phyloP scores from a whole-genome alignment of 2,113 vertebrate genomes.

The Ascaphus truei region DNA sequence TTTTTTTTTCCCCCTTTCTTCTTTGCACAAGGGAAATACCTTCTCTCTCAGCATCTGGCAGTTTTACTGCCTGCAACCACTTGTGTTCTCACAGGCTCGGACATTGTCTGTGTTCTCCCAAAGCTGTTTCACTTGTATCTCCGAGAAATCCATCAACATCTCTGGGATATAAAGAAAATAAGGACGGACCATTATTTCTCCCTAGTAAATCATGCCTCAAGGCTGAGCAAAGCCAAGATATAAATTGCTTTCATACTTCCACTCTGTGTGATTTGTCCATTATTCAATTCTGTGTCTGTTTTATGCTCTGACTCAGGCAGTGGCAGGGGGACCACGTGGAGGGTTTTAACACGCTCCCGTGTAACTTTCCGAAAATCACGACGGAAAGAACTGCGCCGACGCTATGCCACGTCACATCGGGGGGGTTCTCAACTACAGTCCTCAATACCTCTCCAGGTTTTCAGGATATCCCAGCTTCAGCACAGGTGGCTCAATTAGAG shows the following conservation, averaged over 20 bases:
- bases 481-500: too few relatives aligned
- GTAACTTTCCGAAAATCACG: too few relatives aligned
- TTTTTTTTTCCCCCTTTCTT: background rate
- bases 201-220: constrained; percentile 21
- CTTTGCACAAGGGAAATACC: constrained; percentile 5
- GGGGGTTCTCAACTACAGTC: too few relatives aligned
- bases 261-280: background rate
- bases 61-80: constrained; percentile 15
- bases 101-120: constrained; percentile 8
- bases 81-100: constrained; percentile 5
- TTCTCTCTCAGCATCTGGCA: constrained; percentile 24
- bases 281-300: too few relatives aligned
- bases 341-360: too few relatives aligned
- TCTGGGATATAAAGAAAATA: background rate
- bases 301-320: too few relatives aligned
- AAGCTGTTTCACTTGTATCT: constrained; percentile 27
- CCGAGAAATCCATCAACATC: constrained; percentile 21
- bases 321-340: too few relatives aligned
- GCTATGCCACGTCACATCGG: too few relatives aligned
- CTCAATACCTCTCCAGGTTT: too few relatives aligned
- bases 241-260: background rate
- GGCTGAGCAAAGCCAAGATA: constrained; percentile 7
- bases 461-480: too few relatives aligned
- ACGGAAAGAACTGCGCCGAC: too few relatives aligned
- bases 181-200: constrained; percentile 8